Evolutionary conservation across 2,888 invertebrate species (phyloP).

Genomic region (Sesamia inferens): DNA sequence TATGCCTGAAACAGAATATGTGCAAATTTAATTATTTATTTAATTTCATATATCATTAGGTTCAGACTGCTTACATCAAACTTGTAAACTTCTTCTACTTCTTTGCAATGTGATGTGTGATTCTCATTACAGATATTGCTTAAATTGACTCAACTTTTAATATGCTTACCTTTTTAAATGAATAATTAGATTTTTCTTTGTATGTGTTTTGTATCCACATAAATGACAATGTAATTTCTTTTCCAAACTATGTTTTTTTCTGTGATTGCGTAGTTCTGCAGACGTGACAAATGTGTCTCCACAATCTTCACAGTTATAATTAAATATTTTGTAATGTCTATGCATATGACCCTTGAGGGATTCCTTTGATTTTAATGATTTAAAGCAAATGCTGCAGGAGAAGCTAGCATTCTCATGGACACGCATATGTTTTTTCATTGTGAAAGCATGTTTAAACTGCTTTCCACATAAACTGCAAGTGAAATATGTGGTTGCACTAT

Average conservation of each 20-base stretch:
- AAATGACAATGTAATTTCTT: slow-evolving; percentile 82
- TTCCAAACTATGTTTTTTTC: slow-evolving; percentile 77
- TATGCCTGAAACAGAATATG: slow-evolving; percentile 77
- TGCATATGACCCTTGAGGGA: slow-evolving; percentile 82
- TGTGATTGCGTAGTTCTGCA: slow-evolving; percentile 85
- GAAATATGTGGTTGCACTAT: slow-evolving; percentile 79
- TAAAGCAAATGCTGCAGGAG: slow-evolving; percentile 82
- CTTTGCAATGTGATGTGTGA: too few species aligned
- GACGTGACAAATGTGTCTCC: slow-evolving; percentile 86
- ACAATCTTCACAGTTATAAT: slow-evolving; percentile 87
- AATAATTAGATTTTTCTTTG: slow-evolving; percentile 81
- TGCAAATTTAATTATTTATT: background rate
- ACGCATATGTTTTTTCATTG: slow-evolving; percentile 81
- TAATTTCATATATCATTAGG: too few species aligned
- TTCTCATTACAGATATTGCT: too few species aligned
- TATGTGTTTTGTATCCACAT: slow-evolving; percentile 84
- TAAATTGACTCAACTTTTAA: too few species aligned
- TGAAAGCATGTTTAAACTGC: slow-evolving; percentile 86
- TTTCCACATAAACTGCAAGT: slow-evolving; percentile 86
- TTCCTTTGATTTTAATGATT: slow-evolving; percentile 81
- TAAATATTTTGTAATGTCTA: slow-evolving; percentile 84
- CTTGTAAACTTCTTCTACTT: background rate
- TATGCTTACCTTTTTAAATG: slow-evolving; percentile 82
- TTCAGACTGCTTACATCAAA: background rate
- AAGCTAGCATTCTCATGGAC: slow-evolving; percentile 82